A percentile compares a stretch with the other conserved stretches of the same genome.
phyloP scores from a whole-genome alignment of 2,113 vertebrate species.

The Pelmatolapia mariae region DNA sequence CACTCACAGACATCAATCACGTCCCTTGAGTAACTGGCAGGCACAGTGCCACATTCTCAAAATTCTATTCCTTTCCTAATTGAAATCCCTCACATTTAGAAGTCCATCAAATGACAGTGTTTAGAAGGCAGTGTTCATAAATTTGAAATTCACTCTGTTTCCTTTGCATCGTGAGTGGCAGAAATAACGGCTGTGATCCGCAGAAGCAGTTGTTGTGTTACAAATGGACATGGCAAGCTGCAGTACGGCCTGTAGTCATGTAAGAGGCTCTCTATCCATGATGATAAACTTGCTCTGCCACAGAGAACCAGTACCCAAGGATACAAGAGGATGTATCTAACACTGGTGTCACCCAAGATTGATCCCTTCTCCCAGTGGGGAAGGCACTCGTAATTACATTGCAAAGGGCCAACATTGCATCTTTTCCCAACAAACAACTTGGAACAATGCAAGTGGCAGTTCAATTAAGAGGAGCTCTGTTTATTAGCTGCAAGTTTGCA shows the following conservation, averaged over 20 bases:
- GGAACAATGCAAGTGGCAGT: slow-evolving; percentile 38
- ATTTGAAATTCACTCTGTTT: slow-evolving; percentile 33
- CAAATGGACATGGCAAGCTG: neutral
- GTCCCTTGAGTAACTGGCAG: slow-evolving; percentile 44
- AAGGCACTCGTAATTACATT: slow-evolving; percentile 50
- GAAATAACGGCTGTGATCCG: slow-evolving; percentile 14
- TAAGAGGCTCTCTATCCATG: slow-evolving; percentile 12
- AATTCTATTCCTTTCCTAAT: slow-evolving; percentile 51
- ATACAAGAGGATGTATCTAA: slow-evolving; percentile 23
- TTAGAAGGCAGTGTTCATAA: slow-evolving; percentile 23
- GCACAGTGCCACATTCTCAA: slow-evolving; percentile 37
- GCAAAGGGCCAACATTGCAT: slow-evolving; percentile 23
- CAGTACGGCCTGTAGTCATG: slow-evolving; percentile 8
- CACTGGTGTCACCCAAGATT: slow-evolving; percentile 33
- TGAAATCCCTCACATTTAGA: slow-evolving; percentile 45
- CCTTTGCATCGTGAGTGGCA: slow-evolving; percentile 14
- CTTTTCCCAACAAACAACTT: slow-evolving; percentile 34
- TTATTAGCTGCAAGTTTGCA: slow-evolving; percentile 27
- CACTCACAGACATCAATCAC: slow-evolving; percentile 61
- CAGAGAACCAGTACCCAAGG: slow-evolving; percentile 16
- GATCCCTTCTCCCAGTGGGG: slow-evolving; percentile 31
- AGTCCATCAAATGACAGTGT: slow-evolving; percentile 41
- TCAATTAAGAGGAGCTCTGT: slow-evolving; percentile 36
- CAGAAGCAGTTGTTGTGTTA: slow-evolving; percentile 31
- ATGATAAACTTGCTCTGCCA: slow-evolving; percentile 49